Evolutionary conservation across 1,140 invertebrate species (phyloP).

Genomic region (Hestina assimilis): DNA sequence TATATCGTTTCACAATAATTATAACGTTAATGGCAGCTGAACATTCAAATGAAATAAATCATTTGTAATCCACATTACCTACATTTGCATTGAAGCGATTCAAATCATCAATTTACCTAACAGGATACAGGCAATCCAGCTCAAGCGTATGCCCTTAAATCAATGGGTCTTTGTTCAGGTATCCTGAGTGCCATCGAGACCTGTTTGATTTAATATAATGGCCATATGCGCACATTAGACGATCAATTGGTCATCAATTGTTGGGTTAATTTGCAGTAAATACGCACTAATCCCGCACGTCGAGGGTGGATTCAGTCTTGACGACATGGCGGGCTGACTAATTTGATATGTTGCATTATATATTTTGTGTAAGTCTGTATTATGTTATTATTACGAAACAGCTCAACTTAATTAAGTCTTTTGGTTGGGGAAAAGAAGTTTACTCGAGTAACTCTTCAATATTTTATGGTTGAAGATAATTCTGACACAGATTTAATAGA

Average conservation of each 20-base stretch:
- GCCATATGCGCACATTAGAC: constrained; percentile 64
- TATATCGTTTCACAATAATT: no score
- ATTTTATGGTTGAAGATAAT: no score
- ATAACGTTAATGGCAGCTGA: not conserved
- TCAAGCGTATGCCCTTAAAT: constrained; percentile 52
- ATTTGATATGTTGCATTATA: not conserved
- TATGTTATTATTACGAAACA: not conserved
- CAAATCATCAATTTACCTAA: constrained; percentile 33
- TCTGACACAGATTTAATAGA: no score
- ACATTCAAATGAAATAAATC: constrained; percentile 9
- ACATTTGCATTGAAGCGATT: constrained; percentile 22
- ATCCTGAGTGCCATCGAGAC: constrained; percentile 43
- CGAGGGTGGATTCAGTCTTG: constrained; percentile 36
- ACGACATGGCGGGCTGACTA: constrained; percentile 6
- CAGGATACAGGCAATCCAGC: constrained; percentile 36
- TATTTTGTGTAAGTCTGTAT: not conserved
- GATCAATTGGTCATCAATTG: constrained; percentile 74
- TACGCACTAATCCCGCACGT: constrained; percentile 53
- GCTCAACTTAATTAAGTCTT: no score
- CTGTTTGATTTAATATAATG: constrained; percentile 73
- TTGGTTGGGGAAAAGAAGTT: no score
- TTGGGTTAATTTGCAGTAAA: constrained; percentile 72
- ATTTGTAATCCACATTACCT: constrained; percentile 16
- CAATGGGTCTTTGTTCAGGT: constrained; percentile 69
- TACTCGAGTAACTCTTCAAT: no score